Conservation (phyloP, 2,113 vertebrate genomes). For the Gymnobelideus leadbeateri region DNA sequence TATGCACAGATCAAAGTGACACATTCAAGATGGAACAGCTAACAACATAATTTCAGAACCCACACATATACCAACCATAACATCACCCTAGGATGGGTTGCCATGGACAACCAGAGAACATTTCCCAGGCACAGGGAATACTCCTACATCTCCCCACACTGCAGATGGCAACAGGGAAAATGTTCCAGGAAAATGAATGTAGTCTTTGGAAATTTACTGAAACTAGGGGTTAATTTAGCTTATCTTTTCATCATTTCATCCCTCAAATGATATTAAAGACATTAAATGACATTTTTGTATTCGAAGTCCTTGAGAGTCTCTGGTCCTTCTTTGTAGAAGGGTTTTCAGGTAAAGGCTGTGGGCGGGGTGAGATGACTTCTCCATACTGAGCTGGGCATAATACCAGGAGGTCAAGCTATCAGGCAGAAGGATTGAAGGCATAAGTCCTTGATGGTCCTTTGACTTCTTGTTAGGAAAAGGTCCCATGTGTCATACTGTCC, state of each 20-base stretch:
- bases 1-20: slow-evolving; percentile 34
- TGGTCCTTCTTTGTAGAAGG: slow-evolving; percentile 9
- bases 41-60: slow-evolving; percentile 55
- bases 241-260: neutral
- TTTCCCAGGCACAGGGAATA: slow-evolving; percentile 45
- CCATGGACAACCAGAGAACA: slow-evolving; percentile 27
- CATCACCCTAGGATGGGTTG: slow-evolving; percentile 56
- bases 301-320: neutral
- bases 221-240: slow-evolving; percentile 11
- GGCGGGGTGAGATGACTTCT: slow-evolving; percentile 28
- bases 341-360: neutral
- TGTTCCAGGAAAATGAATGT: slow-evolving; percentile 54
- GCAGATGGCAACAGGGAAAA: slow-evolving; percentile 42
- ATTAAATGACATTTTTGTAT: slow-evolving; percentile 19
- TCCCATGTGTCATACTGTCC: neutral
- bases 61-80: neutral
- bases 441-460: neutral
- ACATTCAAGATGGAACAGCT: slow-evolving; percentile 42
- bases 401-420: neutral
- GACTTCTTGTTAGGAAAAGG: neutral
- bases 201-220: slow-evolving; percentile 52
- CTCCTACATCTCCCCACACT: slow-evolving; percentile 31
- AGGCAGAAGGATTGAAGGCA: neutral
- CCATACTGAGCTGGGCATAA: neutral
- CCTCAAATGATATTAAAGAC: slow-evolving; percentile 34